Conservation (phyloP, 2,113 vertebrate genomes). For the Gambusia affinis region DNA sequence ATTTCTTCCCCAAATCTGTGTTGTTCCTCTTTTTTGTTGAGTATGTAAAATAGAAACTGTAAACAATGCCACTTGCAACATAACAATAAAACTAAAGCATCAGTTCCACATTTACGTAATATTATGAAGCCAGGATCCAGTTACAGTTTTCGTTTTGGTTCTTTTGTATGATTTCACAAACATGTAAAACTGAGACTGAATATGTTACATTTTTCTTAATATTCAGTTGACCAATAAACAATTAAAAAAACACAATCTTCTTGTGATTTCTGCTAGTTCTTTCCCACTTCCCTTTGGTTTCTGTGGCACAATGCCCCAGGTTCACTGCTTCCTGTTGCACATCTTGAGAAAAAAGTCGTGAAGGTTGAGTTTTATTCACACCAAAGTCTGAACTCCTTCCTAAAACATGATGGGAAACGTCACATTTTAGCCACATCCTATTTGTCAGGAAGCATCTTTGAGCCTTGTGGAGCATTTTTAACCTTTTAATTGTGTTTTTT, state of each 20-base stretch:
- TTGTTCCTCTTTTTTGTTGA: neutral
- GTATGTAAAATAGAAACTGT: neutral
- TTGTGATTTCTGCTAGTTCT: conserved; percentile 18
- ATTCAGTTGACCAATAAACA: neutral
- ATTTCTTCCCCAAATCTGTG: neutral
- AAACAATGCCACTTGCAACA: neutral
- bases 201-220: neutral
- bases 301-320: neutral
- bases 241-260: neutral
- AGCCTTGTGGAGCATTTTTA: neutral
- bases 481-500: too few relatives aligned
- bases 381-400: neutral
- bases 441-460: neutral
- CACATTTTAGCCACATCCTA: neutral
- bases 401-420: neutral
- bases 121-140: neutral
- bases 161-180: neutral
- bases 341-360: neutral
- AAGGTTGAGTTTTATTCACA: conserved; percentile 1
- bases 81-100: neutral
- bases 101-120: neutral
- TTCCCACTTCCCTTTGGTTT: conserved; percentile 54
- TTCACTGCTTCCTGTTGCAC: conserved; percentile 15
- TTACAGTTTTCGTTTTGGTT: neutral
- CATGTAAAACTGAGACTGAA: neutral